Conservation (phyloP, 2,113 vertebrate species). For the Stomatorhinus ivindoensis region DNA sequence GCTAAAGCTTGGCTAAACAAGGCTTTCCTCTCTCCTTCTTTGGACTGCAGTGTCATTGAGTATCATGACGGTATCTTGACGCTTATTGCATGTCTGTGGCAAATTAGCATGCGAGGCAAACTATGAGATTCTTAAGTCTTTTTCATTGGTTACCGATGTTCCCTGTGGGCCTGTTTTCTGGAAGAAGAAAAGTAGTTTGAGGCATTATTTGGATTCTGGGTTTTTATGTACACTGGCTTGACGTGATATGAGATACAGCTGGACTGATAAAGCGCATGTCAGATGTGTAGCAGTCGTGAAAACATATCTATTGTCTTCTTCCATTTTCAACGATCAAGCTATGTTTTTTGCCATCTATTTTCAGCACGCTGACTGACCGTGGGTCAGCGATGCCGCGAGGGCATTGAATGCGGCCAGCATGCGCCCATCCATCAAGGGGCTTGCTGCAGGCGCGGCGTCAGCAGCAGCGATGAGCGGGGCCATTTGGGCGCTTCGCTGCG, state of each 20-base stretch:
- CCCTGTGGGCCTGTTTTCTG: conserved; percentile 11
- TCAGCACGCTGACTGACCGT: not conserved
- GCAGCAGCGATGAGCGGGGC: conserved; percentile 9
- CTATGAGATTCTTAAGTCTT: conserved; percentile 4
- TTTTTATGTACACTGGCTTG: not conserved
- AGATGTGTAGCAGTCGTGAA: not conserved
- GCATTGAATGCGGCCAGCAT: not conserved
- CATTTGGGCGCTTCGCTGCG: conserved; percentile 28
- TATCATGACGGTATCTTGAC: conserved; percentile 6
- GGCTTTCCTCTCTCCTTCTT: not conserved
- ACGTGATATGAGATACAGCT: not conserved
- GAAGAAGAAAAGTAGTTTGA: not conserved
- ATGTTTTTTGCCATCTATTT: not conserved
- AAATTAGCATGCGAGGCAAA: conserved; percentile 29
- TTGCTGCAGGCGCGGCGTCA: conserved; percentile 12
- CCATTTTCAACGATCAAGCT: not conserved
- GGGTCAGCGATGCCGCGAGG: not conserved
- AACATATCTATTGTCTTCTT: not conserved
- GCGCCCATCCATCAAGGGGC: not conserved
- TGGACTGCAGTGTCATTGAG: not conserved
- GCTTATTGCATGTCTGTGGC: conserved; percentile 6
- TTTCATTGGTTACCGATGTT: not conserved
- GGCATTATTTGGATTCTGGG: not conserved
- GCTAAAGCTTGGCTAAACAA: not conserved
- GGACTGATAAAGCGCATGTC: not conserved